Conservation (phyloP, 2,888 invertebrate species). For the Notocelia uddmanniana region DNA sequence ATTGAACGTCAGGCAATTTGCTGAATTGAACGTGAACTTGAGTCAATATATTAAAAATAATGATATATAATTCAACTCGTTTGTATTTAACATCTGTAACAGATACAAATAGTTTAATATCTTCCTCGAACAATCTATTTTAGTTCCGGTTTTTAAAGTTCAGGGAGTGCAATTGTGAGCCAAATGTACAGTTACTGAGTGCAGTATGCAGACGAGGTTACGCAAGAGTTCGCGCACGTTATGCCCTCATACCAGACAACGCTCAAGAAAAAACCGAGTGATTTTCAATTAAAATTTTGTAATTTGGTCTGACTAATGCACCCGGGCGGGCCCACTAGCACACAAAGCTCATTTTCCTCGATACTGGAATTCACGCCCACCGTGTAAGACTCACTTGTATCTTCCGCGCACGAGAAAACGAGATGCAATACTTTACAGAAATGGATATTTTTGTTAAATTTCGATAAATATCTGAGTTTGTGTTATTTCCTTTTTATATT, state of each 20-base stretch:
- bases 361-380: too few relatives aligned
- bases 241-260: constrained; percentile 6
- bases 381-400: too few relatives aligned
- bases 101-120: constrained; percentile 41
- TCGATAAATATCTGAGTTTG: too few relatives aligned
- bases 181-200: constrained; percentile 45
- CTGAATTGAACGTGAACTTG: not conserved
- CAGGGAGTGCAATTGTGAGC: constrained; percentile 43
- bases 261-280: not conserved
- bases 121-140: constrained; percentile 27
- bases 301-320: not conserved
- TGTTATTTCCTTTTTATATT: too few relatives aligned
- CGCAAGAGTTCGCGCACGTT: constrained; percentile 39
- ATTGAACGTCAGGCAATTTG: not conserved
- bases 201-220: constrained; percentile 47
- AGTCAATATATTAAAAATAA: not conserved
- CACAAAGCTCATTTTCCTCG: too few relatives aligned
- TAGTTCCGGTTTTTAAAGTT: constrained; percentile 43
- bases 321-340: too few relatives aligned
- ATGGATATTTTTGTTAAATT: too few relatives aligned
- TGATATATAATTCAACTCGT: not conserved
- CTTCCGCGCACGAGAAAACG: too few relatives aligned
- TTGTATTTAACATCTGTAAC: constrained; percentile 26
- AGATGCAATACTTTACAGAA: too few relatives aligned
- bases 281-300: not conserved